Evolutionary conservation across 2,888 invertebrate genomes (phyloP), one percentile per base, ranked within the genome.

Genomic region (Lycocerus yunnanus): DNA sequence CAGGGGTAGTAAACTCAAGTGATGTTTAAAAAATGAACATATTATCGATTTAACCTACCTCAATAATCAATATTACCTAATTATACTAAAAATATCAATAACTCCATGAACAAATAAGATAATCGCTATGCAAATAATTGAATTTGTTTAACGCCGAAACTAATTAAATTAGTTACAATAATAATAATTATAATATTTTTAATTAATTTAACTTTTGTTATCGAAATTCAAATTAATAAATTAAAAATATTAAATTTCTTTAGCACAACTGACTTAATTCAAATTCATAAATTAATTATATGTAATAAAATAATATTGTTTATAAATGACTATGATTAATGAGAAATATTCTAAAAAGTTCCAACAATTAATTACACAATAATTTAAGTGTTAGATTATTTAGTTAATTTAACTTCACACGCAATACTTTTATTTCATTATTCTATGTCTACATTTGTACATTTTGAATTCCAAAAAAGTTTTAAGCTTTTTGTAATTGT

Each of bases 401-500:
- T 43, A 43, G 43, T 43, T 43, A 43, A 43, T 43, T 43, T 43
- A 43, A 43, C 43, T 43, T 43, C 43, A 43, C 43, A 43, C 43
- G 61, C 16, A 63, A 63, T 63, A 63, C 61, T 63, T 63, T 63
- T 63, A 63, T 63, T 18, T 18, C 61, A 63, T 63, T 66, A 61
- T 67, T 68, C 68, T 67, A 43, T 58, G 68, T 24, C 67, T 63
- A 63, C 61, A 63, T 63, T 63, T 60, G 72, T 60, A 61, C 72
- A 67, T 61, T 72, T 16, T 21, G 72, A 72, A 72, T 72, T 72
- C 66, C 72, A 60, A 72, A 71, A 72, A 27, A 72, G 72, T 72
- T 72, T 72, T 66, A 67, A 66, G 72, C 67, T 72, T 72, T 67
- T 16, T 72, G 72, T 72, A 72, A 72, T 72, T 72, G 66, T 66